A percentile compares a stretch with the other conserved stretches of the same genome.
Evolutionary conservation across 2,113 vertebrate genomes (phyloP).

Genomic region (Zosterops lateralis): DNA sequence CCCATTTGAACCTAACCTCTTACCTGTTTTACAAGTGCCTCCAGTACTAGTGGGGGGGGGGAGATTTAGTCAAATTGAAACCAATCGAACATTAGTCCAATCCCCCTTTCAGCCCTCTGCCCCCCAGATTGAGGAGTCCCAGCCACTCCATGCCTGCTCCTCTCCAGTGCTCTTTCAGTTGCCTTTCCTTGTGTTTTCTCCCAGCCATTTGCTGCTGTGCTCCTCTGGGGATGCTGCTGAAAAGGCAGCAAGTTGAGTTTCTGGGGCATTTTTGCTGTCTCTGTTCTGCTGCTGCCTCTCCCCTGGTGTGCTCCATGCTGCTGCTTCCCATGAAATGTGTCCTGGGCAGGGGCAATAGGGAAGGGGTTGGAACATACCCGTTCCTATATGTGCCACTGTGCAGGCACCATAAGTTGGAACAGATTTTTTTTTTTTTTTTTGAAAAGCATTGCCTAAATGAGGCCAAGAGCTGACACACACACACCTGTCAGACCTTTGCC

Average conservation of each 20-base stretch:
- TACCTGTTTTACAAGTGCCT: neutral
- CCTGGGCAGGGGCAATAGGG: neutral
- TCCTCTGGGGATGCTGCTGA: neutral
- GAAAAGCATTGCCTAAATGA: neutral
- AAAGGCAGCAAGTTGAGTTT: neutral
- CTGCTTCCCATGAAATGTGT: neutral
- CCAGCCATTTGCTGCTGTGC: neutral
- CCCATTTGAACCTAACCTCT: neutral
- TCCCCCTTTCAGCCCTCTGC: neutral
- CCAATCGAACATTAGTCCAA: neutral
- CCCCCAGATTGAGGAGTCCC: neutral
- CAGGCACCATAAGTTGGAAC: fast-evolving
- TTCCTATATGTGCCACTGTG: neutral
- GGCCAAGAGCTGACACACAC: neutral
- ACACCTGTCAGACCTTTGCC: neutral
- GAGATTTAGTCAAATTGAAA: neutral
- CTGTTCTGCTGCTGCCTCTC: neutral
- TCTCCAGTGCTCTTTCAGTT: fast-evolving
- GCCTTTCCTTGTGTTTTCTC: neutral
- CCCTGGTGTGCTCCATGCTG: fast-evolving
- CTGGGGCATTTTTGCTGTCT: neutral
- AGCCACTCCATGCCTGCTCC: neutral
- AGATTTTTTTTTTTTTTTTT: too few relatives aligned
- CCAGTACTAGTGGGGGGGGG: too few relatives aligned
- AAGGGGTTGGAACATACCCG: neutral